These are phyloP conservation scores for Hipparchia semele DNA, from an alignment of 2,888 invertebrate species.

Conservation along the genomic window DNA sequence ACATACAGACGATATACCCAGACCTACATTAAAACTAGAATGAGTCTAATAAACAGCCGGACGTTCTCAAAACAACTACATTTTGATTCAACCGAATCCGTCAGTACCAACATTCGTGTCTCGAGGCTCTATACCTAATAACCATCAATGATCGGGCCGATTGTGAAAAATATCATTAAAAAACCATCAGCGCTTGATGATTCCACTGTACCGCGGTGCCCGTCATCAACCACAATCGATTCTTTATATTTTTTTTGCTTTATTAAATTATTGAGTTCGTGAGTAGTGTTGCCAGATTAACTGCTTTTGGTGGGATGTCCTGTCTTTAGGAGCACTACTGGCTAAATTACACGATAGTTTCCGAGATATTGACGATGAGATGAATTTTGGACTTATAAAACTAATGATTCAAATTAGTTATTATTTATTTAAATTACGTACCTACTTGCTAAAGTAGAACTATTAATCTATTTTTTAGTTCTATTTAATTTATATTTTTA, in stretches of 20 bases:
- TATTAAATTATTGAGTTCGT: constrained; percentile 74
- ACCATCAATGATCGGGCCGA: constrained; percentile 80
- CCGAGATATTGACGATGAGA: too few species aligned
- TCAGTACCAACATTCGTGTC: constrained; percentile 48
- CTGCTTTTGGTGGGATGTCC: constrained; percentile 3
- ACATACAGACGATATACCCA: too few species aligned
- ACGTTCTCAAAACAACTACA: constrained; percentile 33
- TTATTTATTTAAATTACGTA: too few species aligned
- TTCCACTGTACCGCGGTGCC: constrained; percentile 72
- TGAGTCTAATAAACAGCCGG: constrained; percentile 14
- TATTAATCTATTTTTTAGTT: too few species aligned
- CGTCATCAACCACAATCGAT: constrained; percentile 80
- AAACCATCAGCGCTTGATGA: constrained; percentile 82
- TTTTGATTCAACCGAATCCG: constrained; percentile 20
- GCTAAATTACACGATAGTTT: too few species aligned
- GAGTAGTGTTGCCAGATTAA: constrained; percentile 49
- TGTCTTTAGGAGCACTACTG: not conserved
- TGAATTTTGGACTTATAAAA: too few species aligned
- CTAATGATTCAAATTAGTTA: too few species aligned
- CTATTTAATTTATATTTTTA: too few species aligned
- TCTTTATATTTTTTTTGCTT: constrained; percentile 65
- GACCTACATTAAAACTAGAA: not conserved
- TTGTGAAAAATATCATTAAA: constrained; percentile 85
- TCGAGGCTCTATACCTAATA: constrained; percentile 79
- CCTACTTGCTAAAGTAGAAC: too few species aligned